Evolutionary conservation across 2,113 vertebrate genomes (phyloP).

Genomic region (Rhegmatorhina hoffmannsi): DNA sequence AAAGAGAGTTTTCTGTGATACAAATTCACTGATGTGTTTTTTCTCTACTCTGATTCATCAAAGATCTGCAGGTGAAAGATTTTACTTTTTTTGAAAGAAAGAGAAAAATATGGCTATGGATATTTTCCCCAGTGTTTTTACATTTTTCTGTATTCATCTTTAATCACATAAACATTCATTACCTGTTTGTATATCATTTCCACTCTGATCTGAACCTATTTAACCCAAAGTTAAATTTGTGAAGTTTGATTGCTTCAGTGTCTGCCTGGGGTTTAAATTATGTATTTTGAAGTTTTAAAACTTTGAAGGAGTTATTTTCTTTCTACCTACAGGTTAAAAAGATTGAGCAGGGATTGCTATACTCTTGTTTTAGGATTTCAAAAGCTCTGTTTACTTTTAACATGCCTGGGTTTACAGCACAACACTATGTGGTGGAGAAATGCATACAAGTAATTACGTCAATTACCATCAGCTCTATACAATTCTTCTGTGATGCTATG

Average conservation of each 20-base stretch:
- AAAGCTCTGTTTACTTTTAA: slow-evolving; percentile 73
- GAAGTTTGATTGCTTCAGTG: slow-evolving; percentile 16
- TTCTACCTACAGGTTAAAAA: slow-evolving; percentile 48
- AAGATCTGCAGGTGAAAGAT: neutral
- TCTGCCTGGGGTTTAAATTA: slow-evolving; percentile 34
- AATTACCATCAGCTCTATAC: slow-evolving; percentile 73
- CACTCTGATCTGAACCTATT: neutral
- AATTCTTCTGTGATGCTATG: slow-evolving; percentile 65
- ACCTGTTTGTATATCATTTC: neutral
- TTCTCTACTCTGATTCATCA: neutral
- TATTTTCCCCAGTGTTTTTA: neutral
- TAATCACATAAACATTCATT: neutral
- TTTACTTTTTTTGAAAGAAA: neutral
- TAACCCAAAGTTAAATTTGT: neutral
- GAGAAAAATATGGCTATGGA: neutral
- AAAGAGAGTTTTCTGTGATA: neutral
- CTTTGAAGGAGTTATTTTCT: slow-evolving; percentile 44
- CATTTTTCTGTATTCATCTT: neutral
- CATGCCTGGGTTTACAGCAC: slow-evolving; percentile 63
- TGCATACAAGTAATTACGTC: slow-evolving; percentile 75
- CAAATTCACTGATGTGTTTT: neutral
- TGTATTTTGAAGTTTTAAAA: slow-evolving; percentile 56
- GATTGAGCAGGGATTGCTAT: slow-evolving; percentile 32
- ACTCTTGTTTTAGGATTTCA: slow-evolving; percentile 55
- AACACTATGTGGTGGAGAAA: slow-evolving; percentile 76